phyloP scores from a whole-genome alignment of 2,888 invertebrate genomes.

The Chrysolina americana region DNA sequence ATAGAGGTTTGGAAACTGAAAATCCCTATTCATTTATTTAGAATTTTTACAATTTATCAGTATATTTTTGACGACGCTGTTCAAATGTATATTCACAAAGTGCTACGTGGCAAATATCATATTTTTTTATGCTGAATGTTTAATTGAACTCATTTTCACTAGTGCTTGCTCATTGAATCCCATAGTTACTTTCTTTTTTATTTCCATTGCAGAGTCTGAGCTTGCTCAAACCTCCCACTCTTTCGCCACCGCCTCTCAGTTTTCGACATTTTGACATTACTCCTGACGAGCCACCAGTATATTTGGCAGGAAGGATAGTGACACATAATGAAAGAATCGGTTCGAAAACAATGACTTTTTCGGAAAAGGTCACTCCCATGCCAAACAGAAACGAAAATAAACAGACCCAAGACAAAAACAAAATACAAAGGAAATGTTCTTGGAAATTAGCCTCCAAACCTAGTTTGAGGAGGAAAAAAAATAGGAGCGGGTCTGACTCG shows the following conservation, averaged over 20 bases:
- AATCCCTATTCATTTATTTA: too few relatives aligned
- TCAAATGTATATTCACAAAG: too few relatives aligned
- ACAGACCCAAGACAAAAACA: constrained; percentile 62
- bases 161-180: not conserved
- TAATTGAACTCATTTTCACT: not conserved
- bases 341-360: constrained; percentile 67
- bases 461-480: constrained; percentile 79
- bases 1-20: too few relatives aligned
- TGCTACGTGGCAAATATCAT: too few relatives aligned
- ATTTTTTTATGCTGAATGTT: not conserved
- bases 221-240: constrained; percentile 76
- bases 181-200: not conserved
- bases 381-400: constrained; percentile 51
- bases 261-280: constrained; percentile 66
- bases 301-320: constrained; percentile 63
- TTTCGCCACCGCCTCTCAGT: constrained; percentile 66
- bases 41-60: too few relatives aligned
- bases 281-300: constrained; percentile 56
- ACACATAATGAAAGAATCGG: constrained; percentile 68
- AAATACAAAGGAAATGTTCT: constrained; percentile 80
- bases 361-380: constrained; percentile 63
- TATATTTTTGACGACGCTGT: too few relatives aligned
- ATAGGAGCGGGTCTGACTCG: constrained; percentile 74
- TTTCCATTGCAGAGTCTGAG: constrained; percentile 70
- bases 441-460: constrained; percentile 81